Conservation (phyloP, 1,140 invertebrate genomes). For the Ruditapes philippinarum region DNA sequence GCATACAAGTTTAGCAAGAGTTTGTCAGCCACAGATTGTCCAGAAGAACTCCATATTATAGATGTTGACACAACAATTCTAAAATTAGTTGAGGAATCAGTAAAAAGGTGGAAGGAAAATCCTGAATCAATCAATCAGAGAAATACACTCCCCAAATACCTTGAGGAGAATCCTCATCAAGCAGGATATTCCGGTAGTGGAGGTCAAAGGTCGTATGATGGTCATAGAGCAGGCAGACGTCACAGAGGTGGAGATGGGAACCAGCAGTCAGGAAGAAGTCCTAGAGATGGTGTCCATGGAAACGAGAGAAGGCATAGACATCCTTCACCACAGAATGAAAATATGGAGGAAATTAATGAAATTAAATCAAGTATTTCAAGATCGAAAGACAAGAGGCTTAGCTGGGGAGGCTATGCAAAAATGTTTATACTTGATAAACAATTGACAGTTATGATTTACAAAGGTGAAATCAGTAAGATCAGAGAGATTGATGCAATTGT, state of each 20-base stretch:
- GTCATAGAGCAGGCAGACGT: neutral
- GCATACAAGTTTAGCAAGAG: constrained; percentile 40
- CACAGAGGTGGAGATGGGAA: neutral
- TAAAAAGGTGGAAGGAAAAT: constrained; percentile 39
- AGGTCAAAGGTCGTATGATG: neutral
- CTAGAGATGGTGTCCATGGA: neutral
- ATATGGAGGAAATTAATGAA: neutral
- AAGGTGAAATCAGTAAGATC: constrained; percentile 35
- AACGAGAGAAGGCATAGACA: too few species aligned
- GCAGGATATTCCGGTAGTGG: neutral
- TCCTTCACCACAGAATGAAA: neutral
- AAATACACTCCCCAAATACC: neutral
- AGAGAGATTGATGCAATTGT: constrained; percentile 31
- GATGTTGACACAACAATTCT: constrained; percentile 56
- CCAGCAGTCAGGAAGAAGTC: neutral
- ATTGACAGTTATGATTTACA: constrained; percentile 28
- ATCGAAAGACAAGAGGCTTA: neutral
- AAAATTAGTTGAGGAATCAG: constrained; percentile 1
- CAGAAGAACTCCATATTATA: constrained; percentile 68
- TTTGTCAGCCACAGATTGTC: neutral
- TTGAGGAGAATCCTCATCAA: neutral
- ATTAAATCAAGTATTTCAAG: too few species aligned
- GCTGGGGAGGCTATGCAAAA: constrained; percentile 17
- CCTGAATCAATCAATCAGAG: neutral
- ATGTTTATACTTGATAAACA: neutral